Percentiles rank a stretch among this genome's conserved stretches.
Conservation (phyloP, 2,888 invertebrate genomes). For the Ametastegia equiseti region DNA sequence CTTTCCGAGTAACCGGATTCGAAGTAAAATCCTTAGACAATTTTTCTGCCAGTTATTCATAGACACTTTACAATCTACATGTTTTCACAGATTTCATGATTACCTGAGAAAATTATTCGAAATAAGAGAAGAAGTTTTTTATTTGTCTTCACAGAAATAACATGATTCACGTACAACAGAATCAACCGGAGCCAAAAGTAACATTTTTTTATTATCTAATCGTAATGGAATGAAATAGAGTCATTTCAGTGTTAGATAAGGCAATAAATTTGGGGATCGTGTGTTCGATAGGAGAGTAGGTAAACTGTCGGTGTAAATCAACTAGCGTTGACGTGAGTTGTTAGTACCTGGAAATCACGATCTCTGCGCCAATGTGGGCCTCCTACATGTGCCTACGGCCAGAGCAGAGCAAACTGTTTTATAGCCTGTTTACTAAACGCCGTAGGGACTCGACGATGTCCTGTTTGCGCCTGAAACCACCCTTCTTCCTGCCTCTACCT, state of each 20-base stretch:
- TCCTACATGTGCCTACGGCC: neutral
- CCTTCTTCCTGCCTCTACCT: neutral
- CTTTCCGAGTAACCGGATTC: too few species aligned
- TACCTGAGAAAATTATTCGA: too few species aligned
- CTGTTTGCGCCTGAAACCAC: slow-evolving; percentile 22
- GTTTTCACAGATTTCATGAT: too few species aligned
- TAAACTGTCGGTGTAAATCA: slow-evolving; percentile 3
- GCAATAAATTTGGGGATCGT: neutral
- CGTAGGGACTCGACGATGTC: slow-evolving; percentile 29
- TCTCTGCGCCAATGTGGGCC: neutral
- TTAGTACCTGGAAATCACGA: neutral
- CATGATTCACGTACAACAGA: neutral
- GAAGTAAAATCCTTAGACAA: too few species aligned
- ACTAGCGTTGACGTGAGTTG: neutral
- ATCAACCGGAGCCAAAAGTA: neutral
- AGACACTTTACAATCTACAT: too few species aligned
- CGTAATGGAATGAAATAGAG: neutral
- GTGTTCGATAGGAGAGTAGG: neutral
- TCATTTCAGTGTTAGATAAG: neutral
- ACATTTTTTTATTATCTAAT: neutral
- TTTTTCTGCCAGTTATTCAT: too few species aligned
- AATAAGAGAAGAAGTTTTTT: neutral
- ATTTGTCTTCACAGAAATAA: too few species aligned
- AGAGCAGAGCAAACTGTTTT: slow-evolving; percentile 12
- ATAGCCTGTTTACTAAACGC: slow-evolving; percentile 23